Evolutionary conservation across 1,140 invertebrate genomes (phyloP), one percentile per base, ranked within the genome.

Genomic region (Pogonomyrmex barbatus): DNA sequence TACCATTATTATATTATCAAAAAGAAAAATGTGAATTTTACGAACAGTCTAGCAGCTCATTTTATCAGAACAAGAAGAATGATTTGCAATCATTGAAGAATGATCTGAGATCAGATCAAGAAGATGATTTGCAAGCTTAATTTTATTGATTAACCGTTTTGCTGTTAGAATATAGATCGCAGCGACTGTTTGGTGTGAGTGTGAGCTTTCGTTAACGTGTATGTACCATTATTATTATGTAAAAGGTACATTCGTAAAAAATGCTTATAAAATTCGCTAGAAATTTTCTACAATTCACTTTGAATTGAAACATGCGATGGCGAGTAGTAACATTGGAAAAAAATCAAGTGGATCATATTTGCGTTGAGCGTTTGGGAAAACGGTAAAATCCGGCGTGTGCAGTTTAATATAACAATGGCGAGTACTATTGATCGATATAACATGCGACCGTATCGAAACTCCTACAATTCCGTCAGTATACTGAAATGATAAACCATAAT

Each of bases 391-490:
- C 24, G 10, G 6, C 45, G 39, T 50, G 36, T 83, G 75, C 47
- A 47, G 68, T 36, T 75, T 42, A 50, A 1, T 54, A 33, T 50
- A 70, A 85, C 87, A 62, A 58, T 76, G 54, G 87, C 36, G 76
- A 89, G 73, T 76, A 71, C 81, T 47, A 89, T 76, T 88, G 88
- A 76, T 68, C 83, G 83, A 83, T 73, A 82, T 60, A 70, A 67
- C 68, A 39, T n/a, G 68, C 68, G 54, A 75, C 56, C 79, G 56
- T 58, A 70, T 39, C n/a, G 39, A 82, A 82, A 58, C 24, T 79
- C 12, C 36, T 83, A 33, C 68, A 83, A 75, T 75, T 83, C 33
- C 30, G 12, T 24, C 68, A 39, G 45, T 83, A 83, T 30, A 73
- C 52, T 75, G 68, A 83, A 83, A 83, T 71, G 79, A 83, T 83